Conservation (phyloP, 2,888 invertebrate genomes). For the Noctua janthina region DNA sequence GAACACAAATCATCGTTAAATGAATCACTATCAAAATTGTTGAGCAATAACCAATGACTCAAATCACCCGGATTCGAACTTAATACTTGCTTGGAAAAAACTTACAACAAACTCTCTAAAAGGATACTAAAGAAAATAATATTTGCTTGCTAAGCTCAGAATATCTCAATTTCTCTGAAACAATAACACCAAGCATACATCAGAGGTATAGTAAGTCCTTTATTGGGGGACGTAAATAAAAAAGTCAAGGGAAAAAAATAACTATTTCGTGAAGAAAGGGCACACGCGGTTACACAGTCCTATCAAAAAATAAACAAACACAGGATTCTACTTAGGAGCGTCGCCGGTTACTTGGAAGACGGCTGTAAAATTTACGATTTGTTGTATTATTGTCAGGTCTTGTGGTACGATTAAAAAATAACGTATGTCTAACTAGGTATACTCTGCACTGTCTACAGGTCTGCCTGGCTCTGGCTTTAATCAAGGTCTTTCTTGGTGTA, state of each 20-base stretch:
- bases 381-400: constrained; percentile 81
- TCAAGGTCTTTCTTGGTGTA: background rate
- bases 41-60: constrained; percentile 56
- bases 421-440: constrained; percentile 58
- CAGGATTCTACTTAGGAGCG: constrained; percentile 87
- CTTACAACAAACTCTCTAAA: constrained; percentile 26
- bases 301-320: constrained; percentile 90
- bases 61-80: constrained; percentile 58
- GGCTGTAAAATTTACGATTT: constrained; percentile 89
- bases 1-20: constrained; percentile 58
- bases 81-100: constrained; percentile 6
- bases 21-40: constrained; percentile 57
- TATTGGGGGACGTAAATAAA: constrained; percentile 86
- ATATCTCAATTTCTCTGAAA: constrained; percentile 86
- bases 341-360: constrained; percentile 83
- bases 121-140: constrained; percentile 55
- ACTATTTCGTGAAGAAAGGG: constrained; percentile 83
- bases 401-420: constrained; percentile 60
- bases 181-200: constrained; percentile 79
- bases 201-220: constrained; percentile 82
- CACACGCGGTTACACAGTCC: constrained; percentile 87
- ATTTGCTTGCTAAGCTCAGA: constrained; percentile 69
- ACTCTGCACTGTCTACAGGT: constrained; percentile 24
- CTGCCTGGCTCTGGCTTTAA: constrained; percentile 3
- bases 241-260: constrained; percentile 75